Base-by-base conservation (phyloP, 1,140 invertebrate species). In the Brachionus paranguensis region DNA sequence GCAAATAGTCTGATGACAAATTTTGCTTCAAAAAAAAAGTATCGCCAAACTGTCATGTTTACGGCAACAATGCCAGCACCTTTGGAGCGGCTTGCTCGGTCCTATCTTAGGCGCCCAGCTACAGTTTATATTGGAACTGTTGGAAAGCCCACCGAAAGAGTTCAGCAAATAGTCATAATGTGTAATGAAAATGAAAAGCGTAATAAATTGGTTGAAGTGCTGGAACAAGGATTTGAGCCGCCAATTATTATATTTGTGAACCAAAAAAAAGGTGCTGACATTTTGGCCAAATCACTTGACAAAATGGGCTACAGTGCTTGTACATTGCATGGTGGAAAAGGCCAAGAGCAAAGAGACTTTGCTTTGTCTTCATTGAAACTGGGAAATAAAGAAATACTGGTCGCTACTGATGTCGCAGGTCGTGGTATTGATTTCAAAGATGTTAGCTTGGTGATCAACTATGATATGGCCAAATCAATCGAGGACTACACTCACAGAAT, bases 361-460 rank as follows among this genome's bases (percentile, higher is more conserved):
- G 98, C 98, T 65, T 90, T 99, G 86, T 94, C 95, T 5, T 95
- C 95, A 89, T 92, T 99, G 60, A 99, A 99, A 89, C 93, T 93
- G 78, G 96, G 96, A 12, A 85, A 87, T 1, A 99, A 99, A 89
- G 96, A 99, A 88, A 99, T 99, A 87, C 90, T 99, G 83, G 97
- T 99, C n/a, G 98, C 98, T 0, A 99, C 98, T 5, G 97, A 99
- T 91, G 97, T 99, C 1, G 98, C 98, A 87, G 97, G 97, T 86
- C 93, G 97, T 93, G 98, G 98, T 96, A 99, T 99, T 85, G 97
- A 99, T 88, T 98, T 99, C 87, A 98, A 98, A 89, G 97, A 99
- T 90, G 97, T 99, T 0, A 97, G 96, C 1, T 92, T 98, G 90
- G 96, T 98, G 84, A 96, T 99, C 86, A 99, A 99, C 89, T 99